Evolutionary conservation across 2,113 vertebrate genomes (phyloP).

Genomic region (Sebastes schlegelii): DNA sequence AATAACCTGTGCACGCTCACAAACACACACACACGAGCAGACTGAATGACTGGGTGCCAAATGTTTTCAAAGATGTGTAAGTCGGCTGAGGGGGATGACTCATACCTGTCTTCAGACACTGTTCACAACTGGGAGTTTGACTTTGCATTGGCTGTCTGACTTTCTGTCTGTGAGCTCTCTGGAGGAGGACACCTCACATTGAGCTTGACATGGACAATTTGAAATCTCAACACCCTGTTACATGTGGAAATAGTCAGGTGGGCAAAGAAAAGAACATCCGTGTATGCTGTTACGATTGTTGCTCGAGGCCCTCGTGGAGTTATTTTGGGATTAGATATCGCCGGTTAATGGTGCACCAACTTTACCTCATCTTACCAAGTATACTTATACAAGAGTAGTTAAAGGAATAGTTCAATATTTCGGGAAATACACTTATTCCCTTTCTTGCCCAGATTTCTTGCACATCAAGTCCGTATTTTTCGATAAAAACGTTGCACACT

Average conservation of each 20-base stretch:
- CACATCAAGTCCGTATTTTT: no score
- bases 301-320: background rate
- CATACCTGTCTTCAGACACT: constrained; percentile 49
- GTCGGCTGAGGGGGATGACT: constrained; percentile 52
- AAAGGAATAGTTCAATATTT: background rate
- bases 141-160: constrained; percentile 45
- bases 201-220: background rate
- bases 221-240: background rate
- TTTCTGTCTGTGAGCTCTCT: background rate
- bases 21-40: background rate
- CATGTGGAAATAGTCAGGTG: background rate
- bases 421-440: no score
- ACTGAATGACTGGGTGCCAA: constrained; percentile 4
- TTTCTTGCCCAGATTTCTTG: background rate
- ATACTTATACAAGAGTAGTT: background rate
- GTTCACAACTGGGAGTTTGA: constrained; percentile 47
- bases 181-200: background rate
- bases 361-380: background rate
- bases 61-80: constrained; percentile 34
- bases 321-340: constrained; percentile 1
- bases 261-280: background rate
- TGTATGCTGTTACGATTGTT: no score
- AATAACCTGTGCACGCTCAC: constrained; percentile 17
- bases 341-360: background rate
- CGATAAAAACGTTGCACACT: no score